A percentile compares a stretch with the other conserved stretches of the same genome.
phyloP scores from a whole-genome alignment of 2,113 vertebrate species.

The Cryptomyrus ogoouensis region DNA sequence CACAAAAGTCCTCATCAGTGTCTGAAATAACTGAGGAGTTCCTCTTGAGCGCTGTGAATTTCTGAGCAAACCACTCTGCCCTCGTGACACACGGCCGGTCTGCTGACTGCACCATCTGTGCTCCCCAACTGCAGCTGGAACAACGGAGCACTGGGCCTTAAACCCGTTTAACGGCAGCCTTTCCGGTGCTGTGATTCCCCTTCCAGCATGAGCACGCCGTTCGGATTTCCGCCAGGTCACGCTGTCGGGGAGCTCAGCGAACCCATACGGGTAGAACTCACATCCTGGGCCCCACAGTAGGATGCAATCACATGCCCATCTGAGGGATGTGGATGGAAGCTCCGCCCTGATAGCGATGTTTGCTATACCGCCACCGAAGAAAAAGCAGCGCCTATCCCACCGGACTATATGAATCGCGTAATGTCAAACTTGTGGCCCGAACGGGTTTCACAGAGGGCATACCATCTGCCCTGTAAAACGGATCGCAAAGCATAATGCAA shows the following conservation, averaged over 20 bases:
- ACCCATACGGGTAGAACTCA: background rate
- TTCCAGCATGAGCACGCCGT: background rate
- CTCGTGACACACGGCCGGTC: background rate
- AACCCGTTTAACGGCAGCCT: background rate
- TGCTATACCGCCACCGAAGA: background rate
- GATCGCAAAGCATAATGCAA: background rate
- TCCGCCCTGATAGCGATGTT: background rate
- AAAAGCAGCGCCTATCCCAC: background rate
- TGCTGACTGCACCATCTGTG: background rate
- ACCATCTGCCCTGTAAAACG: conserved; percentile 31
- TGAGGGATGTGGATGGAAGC: background rate
- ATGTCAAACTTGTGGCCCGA: background rate
- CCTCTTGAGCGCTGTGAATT: background rate
- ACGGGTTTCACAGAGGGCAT: conserved; percentile 24
- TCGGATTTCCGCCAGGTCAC: background rate
- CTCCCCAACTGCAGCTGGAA: background rate
- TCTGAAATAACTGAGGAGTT: background rate
- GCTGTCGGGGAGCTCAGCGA: background rate
- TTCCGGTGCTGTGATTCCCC: background rate
- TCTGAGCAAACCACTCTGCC: background rate
- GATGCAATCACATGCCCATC: background rate
- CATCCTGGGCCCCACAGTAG: background rate
- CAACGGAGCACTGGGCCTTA: background rate
- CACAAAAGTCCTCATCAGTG: background rate
- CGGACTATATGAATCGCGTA: conserved; percentile 6